phyloP scores from a whole-genome alignment of 1,140 invertebrate genomes.

The Vanessa tameamea region DNA sequence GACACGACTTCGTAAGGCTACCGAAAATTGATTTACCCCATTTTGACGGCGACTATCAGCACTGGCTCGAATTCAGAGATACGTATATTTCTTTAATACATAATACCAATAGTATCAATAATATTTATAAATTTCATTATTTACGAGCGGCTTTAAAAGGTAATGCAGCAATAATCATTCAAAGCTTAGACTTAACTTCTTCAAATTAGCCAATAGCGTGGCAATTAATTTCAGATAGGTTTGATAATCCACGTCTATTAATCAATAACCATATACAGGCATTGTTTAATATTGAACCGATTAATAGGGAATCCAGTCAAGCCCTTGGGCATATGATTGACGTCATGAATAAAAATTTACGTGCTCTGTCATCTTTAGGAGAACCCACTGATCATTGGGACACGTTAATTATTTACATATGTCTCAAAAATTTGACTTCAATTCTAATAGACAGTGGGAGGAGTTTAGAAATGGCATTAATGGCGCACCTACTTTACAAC shows the following conservation, averaged over 20 bases:
- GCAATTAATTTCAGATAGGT: slow-evolving; percentile 1
- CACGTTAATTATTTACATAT: neutral
- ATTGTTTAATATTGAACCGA: neutral
- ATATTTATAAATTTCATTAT: neutral
- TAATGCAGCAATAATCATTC: neutral
- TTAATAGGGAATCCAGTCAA: neutral
- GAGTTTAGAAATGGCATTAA: neutral
- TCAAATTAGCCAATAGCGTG: neutral
- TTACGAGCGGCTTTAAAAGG: neutral
- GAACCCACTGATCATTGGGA: neutral
- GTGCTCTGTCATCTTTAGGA: neutral
- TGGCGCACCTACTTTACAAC: neutral
- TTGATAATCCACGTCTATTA: neutral
- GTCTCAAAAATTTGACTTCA: neutral
- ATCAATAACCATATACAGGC: slow-evolving; percentile 5
- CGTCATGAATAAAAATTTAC: neutral
- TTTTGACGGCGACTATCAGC: too few species aligned
- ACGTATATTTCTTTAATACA: slow-evolving; percentile 4
- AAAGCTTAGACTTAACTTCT: neutral
- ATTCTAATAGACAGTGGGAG: neutral
- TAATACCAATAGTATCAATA: too few species aligned
- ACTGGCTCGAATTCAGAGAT: too few species aligned
- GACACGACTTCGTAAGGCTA: too few species aligned
- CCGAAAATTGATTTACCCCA: too few species aligned
- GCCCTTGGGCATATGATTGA: neutral